Evolutionary conservation across 1,140 invertebrate species (phyloP).

Genomic region (Chironomus tepperi): DNA sequence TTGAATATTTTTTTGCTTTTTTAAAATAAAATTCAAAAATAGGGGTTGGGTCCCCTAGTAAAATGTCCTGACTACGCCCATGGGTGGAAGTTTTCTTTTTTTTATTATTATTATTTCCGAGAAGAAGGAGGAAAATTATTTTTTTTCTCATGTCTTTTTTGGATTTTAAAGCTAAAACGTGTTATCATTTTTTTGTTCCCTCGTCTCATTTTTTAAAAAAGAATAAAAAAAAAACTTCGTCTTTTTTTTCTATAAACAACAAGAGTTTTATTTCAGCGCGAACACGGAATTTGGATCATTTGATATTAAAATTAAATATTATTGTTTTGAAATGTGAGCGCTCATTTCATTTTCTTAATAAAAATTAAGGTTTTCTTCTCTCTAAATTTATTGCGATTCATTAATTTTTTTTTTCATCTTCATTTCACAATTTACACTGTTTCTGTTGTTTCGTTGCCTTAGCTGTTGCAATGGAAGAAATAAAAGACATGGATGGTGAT

Average conservation of each 20-base stretch:
- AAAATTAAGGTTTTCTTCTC: not conserved
- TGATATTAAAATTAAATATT: slow-evolving; percentile 15
- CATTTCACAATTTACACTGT: not conserved
- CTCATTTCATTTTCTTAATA: not conserved
- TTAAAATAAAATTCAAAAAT: no score
- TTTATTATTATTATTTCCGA: not conserved
- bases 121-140: not conserved
- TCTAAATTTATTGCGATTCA: slow-evolving; percentile 8
- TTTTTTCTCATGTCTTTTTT: not conserved
- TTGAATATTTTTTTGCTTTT: no score
- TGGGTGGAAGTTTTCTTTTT: no score
- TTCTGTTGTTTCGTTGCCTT: not conserved
- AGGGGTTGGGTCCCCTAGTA: no score
- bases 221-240: not conserved
- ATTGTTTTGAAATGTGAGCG: slow-evolving; percentile 13
- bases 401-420: not conserved
- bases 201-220: not conserved
- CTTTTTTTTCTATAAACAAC: not conserved
- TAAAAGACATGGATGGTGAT: not conserved
- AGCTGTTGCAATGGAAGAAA: not conserved
- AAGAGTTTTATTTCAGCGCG: slow-evolving; percentile 1
- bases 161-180: not conserved
- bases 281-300: slow-evolving; percentile 8
- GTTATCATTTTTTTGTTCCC: slow-evolving; percentile 7
- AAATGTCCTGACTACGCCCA: no score